These are phyloP conservation scores for Alloplasta piceator DNA, from an alignment of 2,888 invertebrate species.

Conservation along the genomic window DNA sequence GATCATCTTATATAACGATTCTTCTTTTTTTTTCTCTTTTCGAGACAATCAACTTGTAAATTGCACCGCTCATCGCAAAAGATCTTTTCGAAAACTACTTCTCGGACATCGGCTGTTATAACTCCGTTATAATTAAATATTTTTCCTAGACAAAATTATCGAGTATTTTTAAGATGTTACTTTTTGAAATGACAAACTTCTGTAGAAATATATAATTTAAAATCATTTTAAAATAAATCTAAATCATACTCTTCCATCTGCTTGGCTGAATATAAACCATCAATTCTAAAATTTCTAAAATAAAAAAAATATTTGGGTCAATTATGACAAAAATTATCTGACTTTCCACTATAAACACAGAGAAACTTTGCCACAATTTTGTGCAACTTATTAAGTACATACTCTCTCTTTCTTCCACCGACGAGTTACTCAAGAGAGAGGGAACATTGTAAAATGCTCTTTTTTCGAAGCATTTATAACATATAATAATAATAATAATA, in stretches of 20 bases:
- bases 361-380: conserved; percentile 45
- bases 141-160: neutral
- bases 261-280: no score
- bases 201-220: neutral
- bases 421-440: conserved; percentile 35
- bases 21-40: no score
- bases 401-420: neutral
- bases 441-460: neutral
- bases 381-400: neutral
- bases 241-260: no score
- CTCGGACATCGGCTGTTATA: no score
- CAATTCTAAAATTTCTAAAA: no score
- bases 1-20: no score
- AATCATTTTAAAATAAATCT: no score
- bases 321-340: conserved; percentile 42
- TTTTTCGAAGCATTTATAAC: conserved; percentile 2
- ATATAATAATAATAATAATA: neutral
- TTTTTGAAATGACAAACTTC: neutral
- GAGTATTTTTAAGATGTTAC: neutral
- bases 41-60: no score
- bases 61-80: no score
- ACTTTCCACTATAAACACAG: conserved; percentile 23
- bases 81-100: no score
- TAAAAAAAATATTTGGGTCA: conserved; percentile 52
- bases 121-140: no score